These are phyloP conservation scores for Elephas maximus DNA, from an alignment of 2,113 vertebrate genomes.

Conservation along the genomic window DNA sequence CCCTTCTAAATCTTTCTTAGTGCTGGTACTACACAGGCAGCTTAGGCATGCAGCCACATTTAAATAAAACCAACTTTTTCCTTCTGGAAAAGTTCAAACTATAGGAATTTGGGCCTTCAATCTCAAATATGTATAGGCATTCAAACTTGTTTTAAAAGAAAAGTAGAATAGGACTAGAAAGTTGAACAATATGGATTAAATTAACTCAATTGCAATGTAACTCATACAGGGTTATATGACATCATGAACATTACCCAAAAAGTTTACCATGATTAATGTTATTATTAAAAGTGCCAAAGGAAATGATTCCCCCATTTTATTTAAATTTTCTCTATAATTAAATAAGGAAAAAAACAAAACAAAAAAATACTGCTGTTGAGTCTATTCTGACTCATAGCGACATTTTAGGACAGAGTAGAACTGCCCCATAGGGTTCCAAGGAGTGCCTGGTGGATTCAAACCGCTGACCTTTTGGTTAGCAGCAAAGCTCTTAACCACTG, in stretches of 20 bases:
- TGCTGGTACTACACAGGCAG: constrained; percentile 14
- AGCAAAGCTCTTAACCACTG: no score
- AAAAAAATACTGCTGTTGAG: no score
- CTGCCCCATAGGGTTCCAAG: no score
- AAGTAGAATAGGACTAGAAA: constrained; percentile 68
- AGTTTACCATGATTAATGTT: constrained; percentile 69
- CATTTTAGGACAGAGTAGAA: no score
- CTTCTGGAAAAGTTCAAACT: constrained; percentile 74
- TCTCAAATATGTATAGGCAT: background rate
- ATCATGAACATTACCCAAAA: constrained; percentile 10
- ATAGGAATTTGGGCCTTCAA: constrained; percentile 12
- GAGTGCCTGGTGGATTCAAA: no score
- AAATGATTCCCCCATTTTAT: constrained; percentile 65
- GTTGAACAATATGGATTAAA: constrained; percentile 76
- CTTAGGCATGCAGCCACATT: constrained; percentile 47
- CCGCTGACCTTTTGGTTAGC: no score
- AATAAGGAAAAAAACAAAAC: background rate
- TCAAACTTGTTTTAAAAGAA: constrained; percentile 71
- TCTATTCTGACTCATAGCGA: no score
- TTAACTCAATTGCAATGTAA: constrained; percentile 74
- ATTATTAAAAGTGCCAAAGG: constrained; percentile 69
- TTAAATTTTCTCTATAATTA: constrained; percentile 62
- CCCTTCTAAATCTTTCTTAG: constrained; percentile 65
- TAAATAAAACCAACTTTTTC: constrained; percentile 68
- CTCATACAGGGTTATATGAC: constrained; percentile 73